These are phyloP conservation scores for Euphydryas editha DNA, from an alignment of 2,888 invertebrate species.

Conservation along the genomic window DNA sequence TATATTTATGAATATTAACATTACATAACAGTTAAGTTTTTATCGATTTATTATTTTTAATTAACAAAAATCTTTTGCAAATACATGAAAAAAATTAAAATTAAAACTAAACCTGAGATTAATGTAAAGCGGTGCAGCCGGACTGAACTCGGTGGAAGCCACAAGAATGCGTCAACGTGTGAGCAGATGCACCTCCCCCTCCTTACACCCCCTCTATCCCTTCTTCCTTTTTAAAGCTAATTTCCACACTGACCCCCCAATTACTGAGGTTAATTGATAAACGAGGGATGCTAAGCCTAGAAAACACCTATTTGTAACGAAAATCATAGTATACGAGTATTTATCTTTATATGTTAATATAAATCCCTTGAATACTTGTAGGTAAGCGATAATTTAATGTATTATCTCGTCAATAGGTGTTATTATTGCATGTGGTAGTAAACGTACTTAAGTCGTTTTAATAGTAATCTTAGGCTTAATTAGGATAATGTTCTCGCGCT, in stretches of 20 bases:
- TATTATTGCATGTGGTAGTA: slow-evolving; percentile 11
- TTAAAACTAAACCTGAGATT: slow-evolving; percentile 5
- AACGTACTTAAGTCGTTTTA: slow-evolving; percentile 21
- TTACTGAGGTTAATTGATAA: slow-evolving; percentile 29
- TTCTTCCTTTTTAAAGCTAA: slow-evolving; percentile 52
- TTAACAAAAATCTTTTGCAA: not conserved
- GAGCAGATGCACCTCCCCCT: slow-evolving; percentile 65
- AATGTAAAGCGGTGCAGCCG: slow-evolving; percentile 44
- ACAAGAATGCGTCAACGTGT: slow-evolving; percentile 77
- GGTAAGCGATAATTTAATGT: slow-evolving; percentile 20
- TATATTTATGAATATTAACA: too few species aligned
- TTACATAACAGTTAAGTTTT: too few species aligned
- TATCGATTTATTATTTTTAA: too few species aligned
- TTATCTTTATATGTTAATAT: slow-evolving; percentile 16
- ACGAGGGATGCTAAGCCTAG: slow-evolving; percentile 27
- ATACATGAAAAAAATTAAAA: not conserved
- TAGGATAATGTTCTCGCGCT: slow-evolving; percentile 44
- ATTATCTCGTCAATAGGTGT: not conserved
- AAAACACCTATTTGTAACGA: slow-evolving; percentile 22
- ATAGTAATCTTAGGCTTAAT: slow-evolving; percentile 33
- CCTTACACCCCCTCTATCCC: slow-evolving; percentile 42
- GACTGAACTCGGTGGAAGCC: slow-evolving; percentile 67
- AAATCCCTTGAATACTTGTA: not conserved
- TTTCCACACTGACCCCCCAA: slow-evolving; percentile 51
- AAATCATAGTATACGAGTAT: slow-evolving; percentile 26